Evolutionary conservation across 2,113 vertebrate genomes (phyloP).

Genomic region (Colossoma macropomum): DNA sequence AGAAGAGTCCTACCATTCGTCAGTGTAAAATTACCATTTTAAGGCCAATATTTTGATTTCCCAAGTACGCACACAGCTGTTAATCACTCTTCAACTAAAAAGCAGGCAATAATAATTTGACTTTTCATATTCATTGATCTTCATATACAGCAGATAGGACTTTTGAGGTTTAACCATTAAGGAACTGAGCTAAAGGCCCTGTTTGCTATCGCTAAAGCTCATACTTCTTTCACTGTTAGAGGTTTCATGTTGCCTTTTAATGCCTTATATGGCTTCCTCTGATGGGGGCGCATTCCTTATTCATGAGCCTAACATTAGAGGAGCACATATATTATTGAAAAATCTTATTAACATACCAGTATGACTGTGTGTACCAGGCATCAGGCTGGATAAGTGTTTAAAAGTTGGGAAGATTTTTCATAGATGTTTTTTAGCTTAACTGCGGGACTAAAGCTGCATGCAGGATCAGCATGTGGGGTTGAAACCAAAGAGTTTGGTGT

Average conservation of each 20-base stretch:
- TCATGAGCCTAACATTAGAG: slow-evolving; percentile 7
- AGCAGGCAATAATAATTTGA: no score
- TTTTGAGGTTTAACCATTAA: not conserved
- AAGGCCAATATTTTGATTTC: no score
- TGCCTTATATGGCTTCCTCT: slow-evolving; percentile 1
- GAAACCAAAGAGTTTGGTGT: not conserved
- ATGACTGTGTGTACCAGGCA: not conserved
- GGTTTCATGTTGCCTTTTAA: not conserved
- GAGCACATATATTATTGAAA: slow-evolving; percentile 9
- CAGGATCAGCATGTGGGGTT: not conserved
- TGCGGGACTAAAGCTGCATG: not conserved
- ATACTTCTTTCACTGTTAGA: not conserved
- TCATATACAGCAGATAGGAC: not conserved
- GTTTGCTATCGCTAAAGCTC: not conserved
- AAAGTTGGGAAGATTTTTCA: not conserved
- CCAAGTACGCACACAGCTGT: no score
- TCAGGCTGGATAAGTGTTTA: not conserved
- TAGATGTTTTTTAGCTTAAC: not conserved
- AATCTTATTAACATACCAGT: not conserved
- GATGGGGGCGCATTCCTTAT: not conserved
- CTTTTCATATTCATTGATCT: not conserved
- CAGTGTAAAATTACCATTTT: not conserved
- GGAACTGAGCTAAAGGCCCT: not conserved
- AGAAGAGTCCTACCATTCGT: no score
- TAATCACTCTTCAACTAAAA: no score